These are phyloP conservation scores for Argyresthia goedartella DNA, from an alignment of 2,888 invertebrate genomes.

Conservation along the genomic window DNA sequence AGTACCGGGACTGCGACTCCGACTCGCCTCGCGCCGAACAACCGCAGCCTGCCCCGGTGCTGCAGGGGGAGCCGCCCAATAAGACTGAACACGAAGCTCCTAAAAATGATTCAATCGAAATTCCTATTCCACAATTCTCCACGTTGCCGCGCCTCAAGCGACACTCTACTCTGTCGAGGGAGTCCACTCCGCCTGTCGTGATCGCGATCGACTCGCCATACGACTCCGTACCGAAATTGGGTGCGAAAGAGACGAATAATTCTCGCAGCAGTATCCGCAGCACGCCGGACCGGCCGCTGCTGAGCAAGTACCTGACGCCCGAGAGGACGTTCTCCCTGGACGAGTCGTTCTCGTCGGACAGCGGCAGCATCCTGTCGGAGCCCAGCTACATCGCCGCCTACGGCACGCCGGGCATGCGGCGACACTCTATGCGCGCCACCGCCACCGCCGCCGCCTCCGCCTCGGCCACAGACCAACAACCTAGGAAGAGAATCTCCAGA, in stretches of 20 bases:
- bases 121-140: conserved; percentile 28
- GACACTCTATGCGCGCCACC: conserved; percentile 36
- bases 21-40: not conserved
- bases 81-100: conserved; percentile 3
- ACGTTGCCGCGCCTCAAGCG: conserved; percentile 41
- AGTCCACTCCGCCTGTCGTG: conserved; percentile 16
- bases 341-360: conserved; percentile 37
- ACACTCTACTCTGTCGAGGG: conserved; percentile 17
- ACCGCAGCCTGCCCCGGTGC: not conserved
- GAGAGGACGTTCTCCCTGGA: conserved; percentile 45
- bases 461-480: conserved; percentile 39
- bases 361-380: conserved; percentile 39
- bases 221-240: too few relatives aligned
- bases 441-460: too few relatives aligned
- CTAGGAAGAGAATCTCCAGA: conserved; percentile 76
- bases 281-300: conserved; percentile 63
- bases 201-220: conserved; percentile 9
- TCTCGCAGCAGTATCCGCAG: conserved; percentile 29
- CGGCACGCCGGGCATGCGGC: conserved; percentile 29
- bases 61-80: not conserved
- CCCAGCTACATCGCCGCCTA: conserved; percentile 53
- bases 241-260: conserved; percentile 15
- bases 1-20: not conserved
- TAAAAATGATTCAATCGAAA: conserved; percentile 12
- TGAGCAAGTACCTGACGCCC: conserved; percentile 69